Percentiles rank a stretch among this genome's conserved stretches.
Evolutionary conservation across 2,888 invertebrate genomes (phyloP).

Genomic region (Drosophila siamana): DNA sequence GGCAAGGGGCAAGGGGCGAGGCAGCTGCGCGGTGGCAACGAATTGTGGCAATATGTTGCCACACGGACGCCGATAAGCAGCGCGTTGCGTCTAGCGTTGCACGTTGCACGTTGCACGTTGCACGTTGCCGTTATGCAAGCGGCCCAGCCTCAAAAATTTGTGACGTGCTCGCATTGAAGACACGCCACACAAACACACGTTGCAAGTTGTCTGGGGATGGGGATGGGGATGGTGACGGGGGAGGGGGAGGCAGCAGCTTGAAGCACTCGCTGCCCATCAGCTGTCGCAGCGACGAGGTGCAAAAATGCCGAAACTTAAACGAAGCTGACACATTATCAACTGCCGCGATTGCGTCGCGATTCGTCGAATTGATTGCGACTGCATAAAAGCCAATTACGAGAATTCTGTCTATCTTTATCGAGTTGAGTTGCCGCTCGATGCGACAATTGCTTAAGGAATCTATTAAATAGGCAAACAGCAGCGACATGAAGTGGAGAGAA

Average conservation of each 20-base stretch:
- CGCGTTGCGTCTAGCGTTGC: not conserved
- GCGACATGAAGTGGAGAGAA: too few relatives aligned
- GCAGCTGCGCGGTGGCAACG: slow-evolving; percentile 42
- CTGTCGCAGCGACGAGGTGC: not conserved
- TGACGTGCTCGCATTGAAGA: slow-evolving; percentile 32
- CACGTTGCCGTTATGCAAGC: too few relatives aligned
- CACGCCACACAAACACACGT: slow-evolving; percentile 6
- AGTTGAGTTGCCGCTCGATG: too few relatives aligned
- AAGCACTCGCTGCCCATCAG: not conserved
- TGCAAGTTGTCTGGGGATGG: slow-evolving; percentile 21
- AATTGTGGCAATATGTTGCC: slow-evolving; percentile 76
- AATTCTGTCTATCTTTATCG: too few relatives aligned
- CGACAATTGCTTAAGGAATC: too few relatives aligned
- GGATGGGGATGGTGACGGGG: too few relatives aligned
- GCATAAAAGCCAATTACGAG: too few relatives aligned
- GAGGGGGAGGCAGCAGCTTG: too few relatives aligned
- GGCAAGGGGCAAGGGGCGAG: not conserved
- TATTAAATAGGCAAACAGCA: too few relatives aligned
- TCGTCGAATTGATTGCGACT: not conserved
- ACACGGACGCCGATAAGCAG: slow-evolving; percentile 72
- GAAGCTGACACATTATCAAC: slow-evolving; percentile 11
- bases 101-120: too few relatives aligned
- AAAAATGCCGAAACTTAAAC: not conserved
- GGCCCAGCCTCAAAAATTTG: slow-evolving; percentile 8
- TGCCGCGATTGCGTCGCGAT: not conserved